Conservation (phyloP, 2,888 invertebrate genomes). For the Amphipyra berbera region DNA sequence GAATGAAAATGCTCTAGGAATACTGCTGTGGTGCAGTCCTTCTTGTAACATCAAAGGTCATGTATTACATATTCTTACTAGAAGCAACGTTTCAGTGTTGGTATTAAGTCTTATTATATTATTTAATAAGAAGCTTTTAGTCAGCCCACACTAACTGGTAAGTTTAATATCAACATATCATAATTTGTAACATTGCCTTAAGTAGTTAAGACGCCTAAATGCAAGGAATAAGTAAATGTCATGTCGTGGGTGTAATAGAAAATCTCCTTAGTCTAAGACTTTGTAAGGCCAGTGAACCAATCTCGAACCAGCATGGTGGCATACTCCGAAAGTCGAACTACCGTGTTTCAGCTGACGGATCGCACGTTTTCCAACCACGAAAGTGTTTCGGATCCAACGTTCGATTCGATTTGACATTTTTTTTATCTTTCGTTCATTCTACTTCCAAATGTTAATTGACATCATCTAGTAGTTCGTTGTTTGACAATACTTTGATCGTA, state of each 20-base stretch:
- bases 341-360: no score
- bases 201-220: neutral
- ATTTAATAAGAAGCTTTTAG: conserved; percentile 3
- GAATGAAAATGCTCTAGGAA: no score
- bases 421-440: no score
- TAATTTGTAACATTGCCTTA: conserved; percentile 56
- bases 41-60: no score
- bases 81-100: neutral
- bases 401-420: no score
- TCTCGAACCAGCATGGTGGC: neutral
- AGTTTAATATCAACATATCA: conserved; percentile 54
- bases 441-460: no score
- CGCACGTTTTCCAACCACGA: no score
- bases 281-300: neutral
- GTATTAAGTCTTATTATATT: neutral
- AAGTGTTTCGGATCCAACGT: no score
- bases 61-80: neutral
- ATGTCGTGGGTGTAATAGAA: neutral
- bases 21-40: no score
- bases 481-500: no score
- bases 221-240: conserved; percentile 1
- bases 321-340: no score
- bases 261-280: neutral
- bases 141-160: conserved; percentile 59
- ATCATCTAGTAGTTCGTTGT: no score